Base-by-base conservation (phyloP, 2,797 vertebrate genomes). In the Bovichtus diacanthus region DNA sequence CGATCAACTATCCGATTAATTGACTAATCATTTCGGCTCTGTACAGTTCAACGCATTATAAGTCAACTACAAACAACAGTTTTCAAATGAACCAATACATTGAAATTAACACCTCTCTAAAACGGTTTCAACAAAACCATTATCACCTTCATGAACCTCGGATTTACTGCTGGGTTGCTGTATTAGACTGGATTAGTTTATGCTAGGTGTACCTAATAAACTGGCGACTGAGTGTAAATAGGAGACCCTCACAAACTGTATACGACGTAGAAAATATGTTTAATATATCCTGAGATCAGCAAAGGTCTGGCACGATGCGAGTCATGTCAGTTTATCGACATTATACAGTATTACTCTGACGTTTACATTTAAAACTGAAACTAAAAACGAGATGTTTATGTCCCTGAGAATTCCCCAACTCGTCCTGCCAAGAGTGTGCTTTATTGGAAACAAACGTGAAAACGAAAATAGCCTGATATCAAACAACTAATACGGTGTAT, bases 281-380 rank as follows among this genome's bases (percentile, higher is more conserved):
- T 10, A 58, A 41, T 39, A 8, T 15, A n/a, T 5, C 2, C 25
- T 23, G 44, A 9, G 25, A 23, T 38, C 18, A 23, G 25, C 4
- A 23, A 23, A 65, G 27, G 31, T 64, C 27, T 18, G 34, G 1
- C 2, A 34, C 60, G 16, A 25, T 39, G 10, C 19, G 1, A 27
- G 21, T 51, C n/a, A 31, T 6, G 25, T 31, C 15, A 34, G 12
- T 1, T 1, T 38, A 31, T 39, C 2, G 2, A 23, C 18, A 66
- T 54, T 15, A 53, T 2, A 34, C 38, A 13, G 41, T 16, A 9
- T 2, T 27, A 15, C 2, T 60, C n/a, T 47, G 1, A 54, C 56
- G 25, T 77, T 61, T n/a, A 23, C 76, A 44, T 80, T 71, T 10
- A 80, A 88, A 85, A 90, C 71, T 78, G 87, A 92, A 92, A 92